These are phyloP conservation scores for Dichetophora obliterata DNA, from an alignment of 2,888 invertebrate genomes.

Conservation along the genomic window DNA sequence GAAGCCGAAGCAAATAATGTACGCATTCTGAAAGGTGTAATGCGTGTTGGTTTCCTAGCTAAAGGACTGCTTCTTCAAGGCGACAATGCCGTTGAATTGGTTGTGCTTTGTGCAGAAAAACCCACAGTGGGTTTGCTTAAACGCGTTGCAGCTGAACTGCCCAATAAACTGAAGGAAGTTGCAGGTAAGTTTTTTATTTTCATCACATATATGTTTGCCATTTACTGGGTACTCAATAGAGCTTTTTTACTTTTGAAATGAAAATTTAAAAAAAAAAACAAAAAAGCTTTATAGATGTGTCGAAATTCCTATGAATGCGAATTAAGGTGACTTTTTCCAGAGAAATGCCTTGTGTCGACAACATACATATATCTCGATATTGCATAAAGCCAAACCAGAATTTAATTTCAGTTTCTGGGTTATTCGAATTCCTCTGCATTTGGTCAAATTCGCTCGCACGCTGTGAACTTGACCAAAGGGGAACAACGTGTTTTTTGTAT, in stretches of 20 bases:
- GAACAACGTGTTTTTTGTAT: constrained; percentile 19
- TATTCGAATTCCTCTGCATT: constrained; percentile 27
- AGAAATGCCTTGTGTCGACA: constrained; percentile 60
- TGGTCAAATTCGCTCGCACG: constrained; percentile 57
- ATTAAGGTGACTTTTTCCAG: constrained; percentile 63
- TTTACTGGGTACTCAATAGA: constrained; percentile 29
- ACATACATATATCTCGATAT: constrained; percentile 25
- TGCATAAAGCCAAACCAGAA: neutral
- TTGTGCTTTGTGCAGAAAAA: constrained; percentile 94
- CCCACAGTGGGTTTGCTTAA: constrained; percentile 90
- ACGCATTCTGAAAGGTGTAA: constrained; percentile 92
- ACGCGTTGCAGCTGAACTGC: constrained; percentile 87
- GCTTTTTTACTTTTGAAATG: constrained; percentile 18
- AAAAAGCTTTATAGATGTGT: constrained; percentile 38
- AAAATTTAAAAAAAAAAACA: neutral
- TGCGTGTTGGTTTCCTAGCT: constrained; percentile 93
- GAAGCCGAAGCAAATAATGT: constrained; percentile 74
- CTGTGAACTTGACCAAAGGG: constrained; percentile 55
- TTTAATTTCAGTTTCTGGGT: constrained; percentile 23
- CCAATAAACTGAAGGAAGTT: constrained; percentile 81
- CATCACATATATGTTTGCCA: neutral
- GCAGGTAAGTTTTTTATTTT: constrained; percentile 73
- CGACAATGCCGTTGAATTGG: constrained; percentile 90
- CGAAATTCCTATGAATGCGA: constrained; percentile 17
- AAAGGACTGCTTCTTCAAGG: constrained; percentile 89